Evolutionary conservation across 2,797 vertebrate species (phyloP).

Genomic region (Onychomys torridus): DNA sequence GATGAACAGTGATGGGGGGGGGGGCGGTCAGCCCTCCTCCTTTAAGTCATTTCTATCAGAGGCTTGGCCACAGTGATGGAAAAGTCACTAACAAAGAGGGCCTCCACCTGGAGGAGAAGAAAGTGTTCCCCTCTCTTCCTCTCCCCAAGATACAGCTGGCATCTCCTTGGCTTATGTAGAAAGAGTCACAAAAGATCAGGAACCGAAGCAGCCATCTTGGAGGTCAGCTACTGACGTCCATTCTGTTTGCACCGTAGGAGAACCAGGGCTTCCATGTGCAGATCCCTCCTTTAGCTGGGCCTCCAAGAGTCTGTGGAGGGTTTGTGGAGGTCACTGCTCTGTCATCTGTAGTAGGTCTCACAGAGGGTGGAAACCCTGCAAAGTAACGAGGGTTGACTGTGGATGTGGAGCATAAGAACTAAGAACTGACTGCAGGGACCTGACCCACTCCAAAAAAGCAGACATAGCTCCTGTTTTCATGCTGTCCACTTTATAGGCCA

Average conservation of each 20-base stretch:
- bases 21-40: not conserved
- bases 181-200: not conserved
- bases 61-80: not conserved
- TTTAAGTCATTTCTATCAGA: not conserved
- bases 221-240: not conserved
- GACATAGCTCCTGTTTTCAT: not conserved
- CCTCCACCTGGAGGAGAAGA: no score
- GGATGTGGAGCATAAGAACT: not conserved
- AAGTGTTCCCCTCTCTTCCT: no score
- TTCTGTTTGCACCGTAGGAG: not conserved
- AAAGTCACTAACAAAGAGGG: not conserved
- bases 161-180: not conserved
- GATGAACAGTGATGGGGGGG: not conserved
- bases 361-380: not conserved
- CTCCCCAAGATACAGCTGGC: not conserved
- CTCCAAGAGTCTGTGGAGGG: not conserved
- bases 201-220: accelerated
- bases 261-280: not conserved
- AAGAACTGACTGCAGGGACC: not conserved
- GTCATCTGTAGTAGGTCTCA: not conserved
- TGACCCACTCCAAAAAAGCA: not conserved
- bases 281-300: not conserved
- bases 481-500: not conserved
- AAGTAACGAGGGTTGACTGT: not conserved
- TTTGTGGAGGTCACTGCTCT: accelerated